phyloP scores from a whole-genome alignment of 2,797 vertebrate species.

The Scyliorhinus canicula region DNA sequence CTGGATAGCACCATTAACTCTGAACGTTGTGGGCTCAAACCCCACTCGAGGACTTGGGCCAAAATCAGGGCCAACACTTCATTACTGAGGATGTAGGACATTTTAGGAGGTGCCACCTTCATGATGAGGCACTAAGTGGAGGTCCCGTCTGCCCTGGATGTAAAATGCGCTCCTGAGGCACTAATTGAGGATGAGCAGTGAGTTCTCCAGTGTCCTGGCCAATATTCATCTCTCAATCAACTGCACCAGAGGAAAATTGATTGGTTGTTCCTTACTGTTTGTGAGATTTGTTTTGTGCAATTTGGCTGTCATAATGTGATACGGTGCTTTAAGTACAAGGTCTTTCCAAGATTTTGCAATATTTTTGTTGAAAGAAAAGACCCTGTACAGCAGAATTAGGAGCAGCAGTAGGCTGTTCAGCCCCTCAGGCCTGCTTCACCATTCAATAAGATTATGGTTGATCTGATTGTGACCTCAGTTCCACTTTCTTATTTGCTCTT shows the following conservation, averaged over 20 bases:
- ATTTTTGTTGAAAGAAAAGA: neutral
- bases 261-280: neutral
- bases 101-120: neutral
- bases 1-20: neutral
- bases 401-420: too few relatives aligned
- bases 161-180: neutral
- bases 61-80: neutral
- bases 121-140: neutral
- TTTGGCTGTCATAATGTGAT: neutral
- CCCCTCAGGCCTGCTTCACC: too few relatives aligned
- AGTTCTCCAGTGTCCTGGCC: neutral
- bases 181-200: neutral
- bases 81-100: neutral
- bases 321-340: neutral
- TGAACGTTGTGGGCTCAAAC: neutral
- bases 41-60: neutral
- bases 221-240: neutral
- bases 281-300: neutral
- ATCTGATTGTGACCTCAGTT: too few relatives aligned
- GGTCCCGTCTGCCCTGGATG: neutral
- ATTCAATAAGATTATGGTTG: too few relatives aligned
- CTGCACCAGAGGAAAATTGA: neutral
- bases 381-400: neutral
- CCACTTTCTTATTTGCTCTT: too few relatives aligned
- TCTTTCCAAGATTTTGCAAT: neutral